Evolutionary conservation across 1,140 invertebrate genomes (phyloP), one percentile per base, ranked within the genome.

Genomic region (Thaumatotibia leucotreta): DNA sequence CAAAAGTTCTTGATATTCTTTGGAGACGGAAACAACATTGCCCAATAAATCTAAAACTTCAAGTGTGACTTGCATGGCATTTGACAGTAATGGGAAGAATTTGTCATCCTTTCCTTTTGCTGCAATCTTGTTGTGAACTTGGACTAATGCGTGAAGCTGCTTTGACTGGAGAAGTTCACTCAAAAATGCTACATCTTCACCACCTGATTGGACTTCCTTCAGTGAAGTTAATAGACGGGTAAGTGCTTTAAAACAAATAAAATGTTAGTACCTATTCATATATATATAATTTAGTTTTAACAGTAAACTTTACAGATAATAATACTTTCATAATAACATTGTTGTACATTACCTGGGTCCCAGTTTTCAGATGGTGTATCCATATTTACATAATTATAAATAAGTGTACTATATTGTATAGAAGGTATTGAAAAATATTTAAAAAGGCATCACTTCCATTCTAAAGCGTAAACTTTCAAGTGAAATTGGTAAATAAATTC

Each of bases 81-180:
- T 96, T 24, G 96, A 97, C 0, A 97, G 88, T 9, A 96, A 89
- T 0, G 96, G 96, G 72, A 95, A 95, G 75, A 96, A 94, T 69
- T 95, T 94, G 69, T 97, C 96, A 91, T 96, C 95, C 69, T 96
- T 94, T n/a, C 95, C 94, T 91, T 96, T 95, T 74, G 93, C 94
- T 17, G 95, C 88, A 74, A 97, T 97, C 89, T 96, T 96, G 79
- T 97, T 97, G 79, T 97, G 96, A 63, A 97, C 96, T 89, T 97
- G 96, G 23, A 98, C 96, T 62, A 98, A 88, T 17, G 97, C 96
- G 89, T 97, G 95, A 0, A 98, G 92, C 82, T 97, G 96, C 82
- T 96, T 96, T 0, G 96, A 97, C 83, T 96, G 95, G n/a, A 98
- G 87, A 27, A 98, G 84, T 70, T 96, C 95, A 89, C 95, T 96